Percentiles rank a stretch among this genome's conserved stretches.
phyloP scores from a whole-genome alignment of 1,140 invertebrate species.

The Ostrea denselamellosa region DNA sequence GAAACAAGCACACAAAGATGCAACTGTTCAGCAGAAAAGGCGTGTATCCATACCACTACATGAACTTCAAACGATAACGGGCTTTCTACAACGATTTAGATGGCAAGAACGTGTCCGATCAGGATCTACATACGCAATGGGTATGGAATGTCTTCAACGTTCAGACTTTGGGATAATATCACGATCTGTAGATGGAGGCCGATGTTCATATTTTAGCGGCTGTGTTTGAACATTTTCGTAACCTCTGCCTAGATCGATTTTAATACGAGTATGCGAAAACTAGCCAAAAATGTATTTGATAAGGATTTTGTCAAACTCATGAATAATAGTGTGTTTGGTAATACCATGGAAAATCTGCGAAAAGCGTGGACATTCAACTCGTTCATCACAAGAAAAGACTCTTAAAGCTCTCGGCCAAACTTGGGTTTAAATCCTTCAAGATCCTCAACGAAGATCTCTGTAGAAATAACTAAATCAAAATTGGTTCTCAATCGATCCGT shows the following conservation, averaged over 20 bases:
- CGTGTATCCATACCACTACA: conserved; percentile 22
- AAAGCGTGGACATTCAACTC: conserved; percentile 38
- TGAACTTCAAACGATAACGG: background rate
- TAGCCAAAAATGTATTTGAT: conserved; percentile 77
- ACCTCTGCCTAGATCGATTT: conserved; percentile 56
- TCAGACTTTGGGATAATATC: background rate
- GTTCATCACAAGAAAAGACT: conserved; percentile 43
- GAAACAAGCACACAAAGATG: background rate
- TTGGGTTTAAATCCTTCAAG: conserved; percentile 71
- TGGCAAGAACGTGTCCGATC: no score
- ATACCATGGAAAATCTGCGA: conserved; percentile 25
- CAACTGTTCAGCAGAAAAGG: background rate
- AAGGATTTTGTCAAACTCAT: conserved; percentile 60
- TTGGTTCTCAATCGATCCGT: background rate
- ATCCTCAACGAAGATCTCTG: conserved; percentile 72
- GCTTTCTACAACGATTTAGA: background rate
- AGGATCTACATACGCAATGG: no score
- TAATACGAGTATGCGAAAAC: conserved; percentile 67
- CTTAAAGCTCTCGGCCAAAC: conserved; percentile 70
- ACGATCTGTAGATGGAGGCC: no score
- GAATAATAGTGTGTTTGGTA: conserved; percentile 77
- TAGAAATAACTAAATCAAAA: conserved; percentile 44
- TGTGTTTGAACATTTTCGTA: conserved; percentile 50
- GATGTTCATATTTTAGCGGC: conserved; percentile 52
- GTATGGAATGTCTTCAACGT: no score